Conservation (phyloP, 2,888 invertebrate genomes). For the Agrochola macilenta region DNA sequence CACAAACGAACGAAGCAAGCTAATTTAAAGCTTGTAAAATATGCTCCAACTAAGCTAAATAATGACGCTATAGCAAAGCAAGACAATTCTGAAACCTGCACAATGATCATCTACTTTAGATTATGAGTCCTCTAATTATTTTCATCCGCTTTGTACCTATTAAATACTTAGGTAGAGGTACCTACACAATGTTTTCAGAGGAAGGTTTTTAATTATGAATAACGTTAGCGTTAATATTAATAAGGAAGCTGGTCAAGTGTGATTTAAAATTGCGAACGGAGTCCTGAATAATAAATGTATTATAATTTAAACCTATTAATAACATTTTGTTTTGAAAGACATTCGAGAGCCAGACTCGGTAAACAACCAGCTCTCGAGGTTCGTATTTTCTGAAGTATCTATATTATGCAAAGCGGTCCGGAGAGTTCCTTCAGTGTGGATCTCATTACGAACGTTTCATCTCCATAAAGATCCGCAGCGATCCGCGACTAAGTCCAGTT, state of each 20-base stretch:
- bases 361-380: slow-evolving; percentile 52
- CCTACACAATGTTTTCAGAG: slow-evolving; percentile 4
- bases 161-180: not conserved
- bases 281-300: slow-evolving; percentile 31
- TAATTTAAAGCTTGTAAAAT: not conserved
- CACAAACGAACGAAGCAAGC: not conserved
- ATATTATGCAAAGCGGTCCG: slow-evolving; percentile 60
- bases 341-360: slow-evolving; percentile 16
- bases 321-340: slow-evolving; percentile 46
- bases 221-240: slow-evolving; percentile 34
- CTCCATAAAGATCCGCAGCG: slow-evolving; percentile 48
- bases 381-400: slow-evolving; percentile 47
- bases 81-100: not conserved
- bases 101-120: not conserved
- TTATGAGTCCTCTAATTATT: slow-evolving; percentile 4
- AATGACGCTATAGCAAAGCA: not conserved
- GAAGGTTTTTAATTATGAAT: not conserved
- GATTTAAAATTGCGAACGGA: slow-evolving; percentile 33
- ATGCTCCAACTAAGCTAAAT: not conserved
- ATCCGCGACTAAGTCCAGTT: slow-evolving; percentile 29
- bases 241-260: slow-evolving; percentile 24
- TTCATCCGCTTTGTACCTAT: slow-evolving; percentile 15
- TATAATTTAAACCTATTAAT: slow-evolving; percentile 38
- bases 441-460: slow-evolving; percentile 60
- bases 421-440: slow-evolving; percentile 44